Evolutionary conservation across 37 sponge, comb jelly and placozoan genomes (phyloP).

Genomic region (Diacarnus erythraeanus): DNA sequence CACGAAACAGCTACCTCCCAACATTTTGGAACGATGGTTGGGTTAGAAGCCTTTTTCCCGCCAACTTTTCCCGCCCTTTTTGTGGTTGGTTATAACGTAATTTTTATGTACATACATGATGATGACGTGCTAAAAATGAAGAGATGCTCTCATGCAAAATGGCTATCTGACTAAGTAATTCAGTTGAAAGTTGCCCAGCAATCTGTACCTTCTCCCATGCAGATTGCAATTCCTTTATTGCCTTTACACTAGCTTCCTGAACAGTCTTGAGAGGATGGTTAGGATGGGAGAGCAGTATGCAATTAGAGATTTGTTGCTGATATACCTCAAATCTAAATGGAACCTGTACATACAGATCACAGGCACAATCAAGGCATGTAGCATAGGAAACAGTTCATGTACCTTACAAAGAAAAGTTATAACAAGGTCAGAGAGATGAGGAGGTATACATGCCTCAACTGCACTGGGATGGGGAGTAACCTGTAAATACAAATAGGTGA

Average conservation of each 20-base stretch:
- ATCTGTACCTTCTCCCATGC: not conserved
- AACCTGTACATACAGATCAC: too few relatives aligned
- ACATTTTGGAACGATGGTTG: not conserved
- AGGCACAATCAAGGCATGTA: too few relatives aligned
- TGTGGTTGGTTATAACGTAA: too few relatives aligned
- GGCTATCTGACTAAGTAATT: not conserved
- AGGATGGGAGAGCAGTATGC: not conserved
- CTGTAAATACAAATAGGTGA: not conserved
- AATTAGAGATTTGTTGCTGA: not conserved
- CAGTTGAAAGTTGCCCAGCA: not conserved
- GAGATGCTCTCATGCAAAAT: not conserved
- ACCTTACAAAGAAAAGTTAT: conserved; percentile 42
- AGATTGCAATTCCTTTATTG: not conserved
- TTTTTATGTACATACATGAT: too few relatives aligned
- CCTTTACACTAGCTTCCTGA: not conserved
- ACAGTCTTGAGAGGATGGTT: not conserved
- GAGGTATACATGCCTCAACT: conserved; percentile 51
- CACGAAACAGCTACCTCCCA: not conserved
- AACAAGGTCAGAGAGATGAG: conserved; percentile 1
- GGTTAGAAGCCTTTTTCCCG: not conserved
- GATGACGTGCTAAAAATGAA: not conserved
- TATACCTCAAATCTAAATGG: not conserved
- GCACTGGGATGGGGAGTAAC: conserved; percentile 22
- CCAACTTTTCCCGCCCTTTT: not conserved
- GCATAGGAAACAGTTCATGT: not conserved